phyloP scores from a whole-genome alignment of 2,113 vertebrate species.

The Sterna hirundo region DNA sequence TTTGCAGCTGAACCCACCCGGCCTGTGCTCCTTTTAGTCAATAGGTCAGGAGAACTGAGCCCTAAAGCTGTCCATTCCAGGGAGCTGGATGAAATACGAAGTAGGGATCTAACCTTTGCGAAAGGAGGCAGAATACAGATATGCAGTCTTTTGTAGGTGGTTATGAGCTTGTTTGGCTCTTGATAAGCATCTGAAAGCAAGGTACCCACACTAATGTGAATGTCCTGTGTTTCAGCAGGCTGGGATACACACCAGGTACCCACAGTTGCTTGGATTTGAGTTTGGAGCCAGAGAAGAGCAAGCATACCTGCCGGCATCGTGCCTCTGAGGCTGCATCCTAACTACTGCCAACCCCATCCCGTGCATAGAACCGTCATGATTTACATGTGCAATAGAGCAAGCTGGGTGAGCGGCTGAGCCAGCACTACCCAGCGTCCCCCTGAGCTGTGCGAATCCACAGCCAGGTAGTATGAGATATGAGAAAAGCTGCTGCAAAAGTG shows the following conservation, averaged over 20 bases:
- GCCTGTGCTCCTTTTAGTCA: background rate
- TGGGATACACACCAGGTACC: background rate
- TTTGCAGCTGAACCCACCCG: background rate
- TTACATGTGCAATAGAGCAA: background rate
- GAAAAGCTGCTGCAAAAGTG: background rate
- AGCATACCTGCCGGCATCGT: background rate
- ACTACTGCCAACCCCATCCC: rapidly evolving
- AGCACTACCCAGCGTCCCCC: rapidly evolving
- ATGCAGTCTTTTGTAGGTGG: background rate
- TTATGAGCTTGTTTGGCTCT: background rate
- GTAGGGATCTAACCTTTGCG: background rate
- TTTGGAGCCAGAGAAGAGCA: background rate
- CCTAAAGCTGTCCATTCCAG: background rate
- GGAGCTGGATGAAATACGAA: background rate
- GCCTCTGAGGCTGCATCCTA: background rate
- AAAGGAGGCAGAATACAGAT: background rate
- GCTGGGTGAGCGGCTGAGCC: rapidly evolving
- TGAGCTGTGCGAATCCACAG: background rate
- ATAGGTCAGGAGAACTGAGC: background rate
- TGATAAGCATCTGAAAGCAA: background rate
- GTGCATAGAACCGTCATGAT: background rate
- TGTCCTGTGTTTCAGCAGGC: background rate
- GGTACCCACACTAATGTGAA: background rate
- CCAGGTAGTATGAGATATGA: background rate
- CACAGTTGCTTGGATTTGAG: background rate